Evolutionary conservation across 2,113 vertebrate species (phyloP).

Genomic region (Macaca mulatta): DNA sequence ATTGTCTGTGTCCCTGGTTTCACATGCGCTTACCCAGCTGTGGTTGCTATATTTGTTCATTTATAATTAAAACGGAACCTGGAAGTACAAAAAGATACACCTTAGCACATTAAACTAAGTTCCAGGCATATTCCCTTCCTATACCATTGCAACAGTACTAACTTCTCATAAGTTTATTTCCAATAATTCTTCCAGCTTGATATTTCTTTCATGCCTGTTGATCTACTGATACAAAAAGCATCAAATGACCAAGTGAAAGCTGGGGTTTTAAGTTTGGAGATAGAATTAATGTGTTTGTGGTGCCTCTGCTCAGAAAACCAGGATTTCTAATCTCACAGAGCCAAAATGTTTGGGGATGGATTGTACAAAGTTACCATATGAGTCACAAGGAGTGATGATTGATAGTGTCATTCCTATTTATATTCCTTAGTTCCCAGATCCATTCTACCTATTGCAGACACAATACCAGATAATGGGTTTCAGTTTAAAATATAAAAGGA

Average conservation of each 20-base stretch:
- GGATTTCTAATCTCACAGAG: background rate
- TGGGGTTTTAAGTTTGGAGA: background rate
- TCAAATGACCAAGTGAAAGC: background rate
- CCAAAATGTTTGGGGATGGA: background rate
- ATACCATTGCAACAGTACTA: background rate
- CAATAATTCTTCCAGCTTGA: background rate
- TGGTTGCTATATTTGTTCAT: background rate
- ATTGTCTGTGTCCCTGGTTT: background rate
- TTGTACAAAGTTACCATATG: background rate
- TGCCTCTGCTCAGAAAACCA: background rate
- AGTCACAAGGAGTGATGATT: background rate
- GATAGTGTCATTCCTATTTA: background rate
- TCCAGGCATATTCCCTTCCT: background rate
- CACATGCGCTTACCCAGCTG: background rate
- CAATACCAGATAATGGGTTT: background rate
- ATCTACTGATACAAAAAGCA: background rate
- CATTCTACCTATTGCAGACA: background rate
- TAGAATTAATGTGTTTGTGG: background rate
- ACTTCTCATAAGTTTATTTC: background rate
- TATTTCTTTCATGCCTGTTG: background rate
- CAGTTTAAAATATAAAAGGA: background rate
- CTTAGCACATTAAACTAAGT: background rate
- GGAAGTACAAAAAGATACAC: background rate
- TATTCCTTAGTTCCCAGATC: background rate
- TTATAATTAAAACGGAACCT: background rate